Conservation (phyloP, 1,140 invertebrate species). For the Magallana gigas region DNA sequence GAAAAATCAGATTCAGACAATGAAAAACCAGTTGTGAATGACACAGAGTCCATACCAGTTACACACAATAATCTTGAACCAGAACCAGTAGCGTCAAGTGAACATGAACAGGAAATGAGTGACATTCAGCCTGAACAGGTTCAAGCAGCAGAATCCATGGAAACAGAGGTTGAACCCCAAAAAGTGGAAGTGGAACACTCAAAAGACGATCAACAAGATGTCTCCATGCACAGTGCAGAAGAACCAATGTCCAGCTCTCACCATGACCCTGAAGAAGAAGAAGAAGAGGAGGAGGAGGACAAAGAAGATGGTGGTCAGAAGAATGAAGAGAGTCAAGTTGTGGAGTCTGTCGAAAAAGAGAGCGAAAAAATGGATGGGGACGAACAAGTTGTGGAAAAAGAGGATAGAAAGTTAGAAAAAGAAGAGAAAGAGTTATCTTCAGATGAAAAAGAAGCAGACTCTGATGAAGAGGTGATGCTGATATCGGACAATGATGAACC, state of each 20-base stretch:
- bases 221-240: neutral
- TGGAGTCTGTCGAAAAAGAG: neutral
- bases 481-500: neutral
- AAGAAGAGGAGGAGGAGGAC: neutral
- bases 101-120: neutral
- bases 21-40: neutral
- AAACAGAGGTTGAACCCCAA: neutral
- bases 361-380: neutral
- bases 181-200: neutral
- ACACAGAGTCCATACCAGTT: neutral
- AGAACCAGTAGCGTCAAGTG: neutral
- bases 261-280: neutral
- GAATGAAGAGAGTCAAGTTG: neutral
- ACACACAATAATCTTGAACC: neutral
- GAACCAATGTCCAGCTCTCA: neutral
- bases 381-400: neutral
- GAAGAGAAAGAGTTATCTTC: neutral
- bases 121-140: neutral
- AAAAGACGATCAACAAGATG: neutral
- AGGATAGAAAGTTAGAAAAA: neutral
- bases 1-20: constrained; percentile 8
- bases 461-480: neutral
- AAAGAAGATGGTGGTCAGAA: neutral
- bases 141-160: neutral
- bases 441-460: neutral